phyloP scores from a whole-genome alignment of 2,113 vertebrate genomes.

The Python bivittatus region DNA sequence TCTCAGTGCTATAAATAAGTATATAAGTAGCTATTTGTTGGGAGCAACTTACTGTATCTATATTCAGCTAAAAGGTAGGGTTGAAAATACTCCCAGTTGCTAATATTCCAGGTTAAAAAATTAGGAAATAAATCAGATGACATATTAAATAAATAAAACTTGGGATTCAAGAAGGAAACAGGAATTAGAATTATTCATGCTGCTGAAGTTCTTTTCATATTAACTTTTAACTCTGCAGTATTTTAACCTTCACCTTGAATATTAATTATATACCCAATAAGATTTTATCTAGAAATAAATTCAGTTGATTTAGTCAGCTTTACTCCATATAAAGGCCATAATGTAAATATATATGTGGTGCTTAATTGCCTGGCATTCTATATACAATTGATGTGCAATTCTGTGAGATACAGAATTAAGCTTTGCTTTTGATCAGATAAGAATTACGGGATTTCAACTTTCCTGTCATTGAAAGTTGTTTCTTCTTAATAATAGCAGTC shows the following conservation, averaged over 20 bases:
- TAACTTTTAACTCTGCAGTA: background rate
- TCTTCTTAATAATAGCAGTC: background rate
- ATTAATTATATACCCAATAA: background rate
- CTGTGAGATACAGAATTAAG: background rate
- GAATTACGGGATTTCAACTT: background rate
- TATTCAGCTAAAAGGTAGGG: background rate
- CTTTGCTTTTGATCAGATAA: background rate
- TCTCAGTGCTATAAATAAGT: background rate
- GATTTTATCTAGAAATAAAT: background rate
- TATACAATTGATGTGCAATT: background rate
- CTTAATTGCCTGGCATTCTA: background rate
- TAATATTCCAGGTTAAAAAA: background rate
- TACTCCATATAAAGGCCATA: background rate
- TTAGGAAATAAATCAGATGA: background rate
- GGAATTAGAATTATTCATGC: background rate
- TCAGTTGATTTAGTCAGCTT: background rate
- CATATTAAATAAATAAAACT: slow-evolving; percentile 4
- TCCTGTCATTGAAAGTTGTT: background rate
- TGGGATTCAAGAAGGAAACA: background rate
- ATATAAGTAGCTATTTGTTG: slow-evolving; percentile 23
- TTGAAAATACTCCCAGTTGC: background rate
- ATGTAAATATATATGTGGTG: background rate
- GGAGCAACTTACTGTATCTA: background rate
- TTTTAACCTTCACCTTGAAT: background rate
- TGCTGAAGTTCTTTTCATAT: background rate